Evolutionary conservation across 2,888 invertebrate species (phyloP).

Genomic region (Aleiodes testaceus): DNA sequence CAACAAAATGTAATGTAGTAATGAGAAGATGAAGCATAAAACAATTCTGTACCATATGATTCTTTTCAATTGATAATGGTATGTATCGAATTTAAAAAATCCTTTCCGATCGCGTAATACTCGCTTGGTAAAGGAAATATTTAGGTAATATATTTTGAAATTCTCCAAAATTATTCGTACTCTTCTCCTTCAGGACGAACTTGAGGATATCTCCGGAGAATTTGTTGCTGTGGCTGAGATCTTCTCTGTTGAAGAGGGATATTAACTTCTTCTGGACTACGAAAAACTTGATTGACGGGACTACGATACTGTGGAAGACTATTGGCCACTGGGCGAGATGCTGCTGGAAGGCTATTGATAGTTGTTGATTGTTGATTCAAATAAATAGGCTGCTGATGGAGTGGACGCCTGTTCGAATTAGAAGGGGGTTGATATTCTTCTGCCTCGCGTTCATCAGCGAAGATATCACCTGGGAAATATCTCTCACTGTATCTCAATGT

Average conservation of each 20-base stretch:
- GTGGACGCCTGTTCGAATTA: conserved; percentile 64
- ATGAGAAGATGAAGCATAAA: no score
- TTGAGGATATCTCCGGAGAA: conserved; percentile 68
- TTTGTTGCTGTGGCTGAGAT: conserved; percentile 75
- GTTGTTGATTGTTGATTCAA: conserved; percentile 68
- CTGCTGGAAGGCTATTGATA: conserved; percentile 67
- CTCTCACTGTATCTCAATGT: conserved; percentile 86
- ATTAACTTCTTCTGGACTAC: conserved; percentile 90
- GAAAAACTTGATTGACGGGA: conserved; percentile 82
- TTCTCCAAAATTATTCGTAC: conserved; percentile 59
- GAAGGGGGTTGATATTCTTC: conserved; percentile 65
- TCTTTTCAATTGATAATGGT: no score
- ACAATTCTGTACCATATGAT: no score
- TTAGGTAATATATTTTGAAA: no score
- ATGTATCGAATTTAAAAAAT: no score
- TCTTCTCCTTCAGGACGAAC: conserved; percentile 70
- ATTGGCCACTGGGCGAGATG: conserved; percentile 68
- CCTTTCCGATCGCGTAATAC: no score
- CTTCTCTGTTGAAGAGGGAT: conserved; percentile 88
- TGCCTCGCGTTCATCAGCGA: conserved; percentile 72
- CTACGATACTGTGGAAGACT: conserved; percentile 71
- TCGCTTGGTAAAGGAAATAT: no score
- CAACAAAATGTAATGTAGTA: no score
- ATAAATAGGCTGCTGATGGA: conserved; percentile 58
- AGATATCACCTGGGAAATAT: conserved; percentile 87